Conservation (phyloP, 1,140 invertebrate species). For the Pseudomyrmex concolor region DNA sequence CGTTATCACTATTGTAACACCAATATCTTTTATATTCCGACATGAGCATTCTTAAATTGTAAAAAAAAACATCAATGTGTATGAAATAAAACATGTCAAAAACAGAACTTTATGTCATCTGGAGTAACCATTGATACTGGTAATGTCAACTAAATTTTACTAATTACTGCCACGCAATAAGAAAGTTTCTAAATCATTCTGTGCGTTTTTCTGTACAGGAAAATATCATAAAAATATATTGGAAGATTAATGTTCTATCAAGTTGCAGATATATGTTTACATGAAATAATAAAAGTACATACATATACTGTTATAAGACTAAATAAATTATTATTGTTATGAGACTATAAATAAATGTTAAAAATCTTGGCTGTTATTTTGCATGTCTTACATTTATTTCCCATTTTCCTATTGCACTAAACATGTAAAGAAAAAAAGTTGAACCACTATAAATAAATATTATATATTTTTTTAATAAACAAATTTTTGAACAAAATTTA, state of each 20-base stretch:
- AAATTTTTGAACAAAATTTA: slow-evolving; percentile 68
- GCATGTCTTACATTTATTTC: slow-evolving; percentile 19
- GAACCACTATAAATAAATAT: slow-evolving; percentile 51
- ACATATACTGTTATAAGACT: slow-evolving; percentile 62
- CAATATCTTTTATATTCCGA: slow-evolving; percentile 63
- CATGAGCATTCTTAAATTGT: slow-evolving; percentile 53
- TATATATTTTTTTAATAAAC: slow-evolving; percentile 56
- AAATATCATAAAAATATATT: slow-evolving; percentile 29
- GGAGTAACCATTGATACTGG: slow-evolving; percentile 50
- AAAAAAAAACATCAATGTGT: slow-evolving; percentile 24
- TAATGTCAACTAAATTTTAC: slow-evolving; percentile 53
- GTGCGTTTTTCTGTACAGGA: background rate
- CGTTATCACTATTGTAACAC: slow-evolving; percentile 64
- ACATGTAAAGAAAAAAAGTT: background rate
- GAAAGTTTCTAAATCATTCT: background rate
- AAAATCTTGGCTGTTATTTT: slow-evolving; percentile 66
- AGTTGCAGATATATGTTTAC: slow-evolving; percentile 33
- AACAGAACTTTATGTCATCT: slow-evolving; percentile 59
- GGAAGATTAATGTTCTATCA: slow-evolving; percentile 40
- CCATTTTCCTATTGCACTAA: background rate
- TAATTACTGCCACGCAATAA: slow-evolving; percentile 63
- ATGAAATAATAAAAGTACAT: too few relatives aligned
- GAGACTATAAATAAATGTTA: slow-evolving; percentile 71
- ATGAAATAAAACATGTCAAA: slow-evolving; percentile 54
- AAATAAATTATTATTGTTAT: slow-evolving; percentile 65